A percentile compares a stretch with the other conserved stretches of the same genome.
These are phyloP conservation scores for Rhinoderma darwinii DNA, from an alignment of 2,113 vertebrate species.

Conservation along the genomic window DNA sequence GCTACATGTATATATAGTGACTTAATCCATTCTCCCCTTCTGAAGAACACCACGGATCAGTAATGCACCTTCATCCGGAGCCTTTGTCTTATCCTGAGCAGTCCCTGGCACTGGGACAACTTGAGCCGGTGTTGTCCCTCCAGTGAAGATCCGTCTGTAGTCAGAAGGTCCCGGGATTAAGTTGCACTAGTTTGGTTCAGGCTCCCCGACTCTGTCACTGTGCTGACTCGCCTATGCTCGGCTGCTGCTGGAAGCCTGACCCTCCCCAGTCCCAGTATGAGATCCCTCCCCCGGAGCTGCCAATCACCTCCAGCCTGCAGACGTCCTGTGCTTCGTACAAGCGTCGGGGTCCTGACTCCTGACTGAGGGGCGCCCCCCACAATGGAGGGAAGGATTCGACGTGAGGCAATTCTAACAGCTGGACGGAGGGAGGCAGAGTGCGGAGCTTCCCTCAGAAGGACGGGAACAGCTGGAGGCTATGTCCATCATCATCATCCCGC, in stretches of 20 bases:
- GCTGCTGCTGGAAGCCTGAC: constrained; percentile 26
- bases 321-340: neutral
- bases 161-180: neutral
- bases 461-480: neutral
- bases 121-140: constrained; percentile 51
- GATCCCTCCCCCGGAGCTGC: constrained; percentile 49
- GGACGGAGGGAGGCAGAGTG: neutral
- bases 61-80: constrained; percentile 36
- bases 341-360: neutral
- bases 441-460: neutral
- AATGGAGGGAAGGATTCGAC: neutral
- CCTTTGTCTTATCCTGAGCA: constrained; percentile 55
- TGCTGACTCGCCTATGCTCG: neutral
- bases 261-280: constrained; percentile 14
- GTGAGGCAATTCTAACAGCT: neutral
- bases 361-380: neutral
- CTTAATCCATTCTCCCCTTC: neutral
- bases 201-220: constrained; percentile 19
- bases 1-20: constrained; percentile 7
- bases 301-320: neutral
- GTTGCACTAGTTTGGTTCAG: neutral
- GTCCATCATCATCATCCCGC: neutral
- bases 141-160: no score
- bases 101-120: constrained; percentile 33
- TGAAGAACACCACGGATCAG: neutral